Percentiles rank a stretch among this genome's conserved stretches.
phyloP scores from a whole-genome alignment of 2,888 invertebrate species.

The Pegoplata infirma region DNA sequence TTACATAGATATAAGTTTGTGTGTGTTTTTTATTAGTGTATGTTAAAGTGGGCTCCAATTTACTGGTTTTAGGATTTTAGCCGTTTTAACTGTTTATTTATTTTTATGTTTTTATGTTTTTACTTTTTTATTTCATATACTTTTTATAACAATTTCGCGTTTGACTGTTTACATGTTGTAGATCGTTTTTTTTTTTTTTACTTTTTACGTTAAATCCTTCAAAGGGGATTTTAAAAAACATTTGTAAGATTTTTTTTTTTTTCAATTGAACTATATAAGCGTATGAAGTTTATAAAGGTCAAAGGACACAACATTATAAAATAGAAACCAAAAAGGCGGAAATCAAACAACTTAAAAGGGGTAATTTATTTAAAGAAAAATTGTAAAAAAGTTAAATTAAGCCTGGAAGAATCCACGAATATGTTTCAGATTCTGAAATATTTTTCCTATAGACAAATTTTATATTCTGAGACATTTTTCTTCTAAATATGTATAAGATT shows the following conservation, averaged over 20 bases:
- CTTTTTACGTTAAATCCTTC: slow-evolving; percentile 13
- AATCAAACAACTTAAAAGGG: too few species aligned
- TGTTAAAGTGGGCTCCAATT: slow-evolving; percentile 43
- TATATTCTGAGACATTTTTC: too few species aligned
- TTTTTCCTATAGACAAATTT: too few species aligned
- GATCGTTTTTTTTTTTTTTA: not conserved
- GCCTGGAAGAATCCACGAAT: too few species aligned
- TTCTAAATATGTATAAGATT: too few species aligned
- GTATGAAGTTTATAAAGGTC: slow-evolving; percentile 18
- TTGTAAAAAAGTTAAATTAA: too few species aligned
- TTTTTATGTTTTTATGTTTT: not conserved
- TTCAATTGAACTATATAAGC: not conserved
- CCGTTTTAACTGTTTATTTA: too few species aligned
- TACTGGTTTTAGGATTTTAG: slow-evolving; percentile 37
- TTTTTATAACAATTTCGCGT: slow-evolving; percentile 36
- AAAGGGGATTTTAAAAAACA: slow-evolving; percentile 7
- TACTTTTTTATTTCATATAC: too few species aligned
- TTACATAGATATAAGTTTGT: not conserved
- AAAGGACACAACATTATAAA: slow-evolving; percentile 14
- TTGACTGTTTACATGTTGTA: slow-evolving; percentile 17
- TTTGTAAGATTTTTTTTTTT: not conserved
- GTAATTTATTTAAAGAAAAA: too few species aligned
- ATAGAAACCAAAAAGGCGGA: slow-evolving; percentile 6
- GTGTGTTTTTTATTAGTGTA: slow-evolving; percentile 6
- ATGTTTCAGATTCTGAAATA: too few species aligned